These are phyloP conservation scores for Drosophila limbata DNA, from an alignment of 2,888 invertebrate species.

Conservation along the genomic window DNA sequence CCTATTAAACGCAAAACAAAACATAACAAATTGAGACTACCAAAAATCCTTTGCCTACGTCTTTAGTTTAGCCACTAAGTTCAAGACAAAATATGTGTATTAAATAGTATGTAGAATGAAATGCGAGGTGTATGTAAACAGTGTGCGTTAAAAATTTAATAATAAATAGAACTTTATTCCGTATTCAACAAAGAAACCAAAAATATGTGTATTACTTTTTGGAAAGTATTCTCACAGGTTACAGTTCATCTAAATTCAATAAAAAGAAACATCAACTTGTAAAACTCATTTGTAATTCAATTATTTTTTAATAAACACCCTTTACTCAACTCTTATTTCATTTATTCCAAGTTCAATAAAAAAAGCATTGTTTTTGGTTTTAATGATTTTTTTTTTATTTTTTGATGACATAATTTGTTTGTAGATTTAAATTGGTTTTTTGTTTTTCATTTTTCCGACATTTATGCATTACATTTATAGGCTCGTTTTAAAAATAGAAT, in stretches of 20 bases:
- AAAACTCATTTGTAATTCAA: too few relatives aligned
- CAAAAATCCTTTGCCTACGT: conserved; percentile 65
- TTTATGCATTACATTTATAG: conserved; percentile 75
- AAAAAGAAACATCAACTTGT: background rate
- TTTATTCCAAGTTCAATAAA: conserved; percentile 5
- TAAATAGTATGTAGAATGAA: conserved; percentile 73
- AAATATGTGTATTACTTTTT: background rate
- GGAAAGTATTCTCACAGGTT: background rate
- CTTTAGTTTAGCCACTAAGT: conserved; percentile 77
- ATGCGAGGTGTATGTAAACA: conserved; percentile 68
- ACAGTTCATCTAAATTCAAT: too few relatives aligned
- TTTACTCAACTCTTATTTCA: background rate
- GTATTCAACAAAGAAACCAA: conserved; percentile 48
- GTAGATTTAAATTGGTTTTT: conserved; percentile 57
- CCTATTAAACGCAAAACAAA: conserved; percentile 26
- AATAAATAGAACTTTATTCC: conserved; percentile 75
- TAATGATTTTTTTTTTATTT: conserved; percentile 60
- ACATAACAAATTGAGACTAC: conserved; percentile 20
- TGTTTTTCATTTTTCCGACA: conserved; percentile 55
- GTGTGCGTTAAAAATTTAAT: conserved; percentile 74
- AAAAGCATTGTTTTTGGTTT: conserved; percentile 44
- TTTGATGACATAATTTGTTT: conserved; percentile 61
- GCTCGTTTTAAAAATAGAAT: conserved; percentile 73
- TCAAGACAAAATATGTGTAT: conserved; percentile 77
- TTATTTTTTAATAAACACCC: background rate